Percentiles rank a stretch among this genome's conserved stretches.
phyloP scores from a whole-genome alignment of 2,113 vertebrate genomes.

The Syngnathus scovelli region DNA sequence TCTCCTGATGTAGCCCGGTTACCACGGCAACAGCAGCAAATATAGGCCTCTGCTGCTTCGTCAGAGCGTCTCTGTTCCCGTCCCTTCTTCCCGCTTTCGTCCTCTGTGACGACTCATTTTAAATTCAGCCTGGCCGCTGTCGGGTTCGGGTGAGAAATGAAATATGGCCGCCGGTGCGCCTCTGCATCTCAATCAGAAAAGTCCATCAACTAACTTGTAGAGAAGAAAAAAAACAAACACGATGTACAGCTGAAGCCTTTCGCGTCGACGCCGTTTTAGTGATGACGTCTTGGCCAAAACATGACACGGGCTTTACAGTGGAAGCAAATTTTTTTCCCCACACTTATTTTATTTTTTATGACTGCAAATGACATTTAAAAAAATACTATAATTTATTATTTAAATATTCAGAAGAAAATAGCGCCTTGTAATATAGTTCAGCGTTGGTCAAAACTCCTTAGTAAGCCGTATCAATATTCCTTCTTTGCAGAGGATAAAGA shows the following conservation, averaged over 20 bases:
- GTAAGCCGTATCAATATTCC: too few species aligned
- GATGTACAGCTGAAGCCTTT: conserved; percentile 30
- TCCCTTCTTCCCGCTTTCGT: not conserved
- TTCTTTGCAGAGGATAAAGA: too few species aligned
- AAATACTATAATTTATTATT: too few species aligned
- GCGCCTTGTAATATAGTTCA: too few species aligned
- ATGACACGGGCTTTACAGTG: not conserved
- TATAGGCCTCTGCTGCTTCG: conserved; percentile 31
- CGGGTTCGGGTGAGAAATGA: conserved; percentile 35
- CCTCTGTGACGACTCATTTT: conserved; percentile 20
- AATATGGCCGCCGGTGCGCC: conserved; percentile 21
- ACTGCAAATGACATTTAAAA: too few species aligned
- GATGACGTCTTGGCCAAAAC: not conserved
- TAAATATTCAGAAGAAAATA: too few species aligned
- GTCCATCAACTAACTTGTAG: conserved; percentile 6
- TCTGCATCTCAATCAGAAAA: conserved; percentile 44
- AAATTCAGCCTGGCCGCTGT: conserved; percentile 11
- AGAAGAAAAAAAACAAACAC: conserved; percentile 23
- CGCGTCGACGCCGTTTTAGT: not conserved
- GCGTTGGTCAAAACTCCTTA: too few species aligned
- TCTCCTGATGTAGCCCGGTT: conserved; percentile 36
- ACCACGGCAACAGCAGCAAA: conserved; percentile 57
- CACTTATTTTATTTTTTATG: too few species aligned
- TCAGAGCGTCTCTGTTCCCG: not conserved
- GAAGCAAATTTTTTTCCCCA: not conserved